Conservation (phyloP, 2,888 invertebrate species). For the Drosophila helvetica region DNA sequence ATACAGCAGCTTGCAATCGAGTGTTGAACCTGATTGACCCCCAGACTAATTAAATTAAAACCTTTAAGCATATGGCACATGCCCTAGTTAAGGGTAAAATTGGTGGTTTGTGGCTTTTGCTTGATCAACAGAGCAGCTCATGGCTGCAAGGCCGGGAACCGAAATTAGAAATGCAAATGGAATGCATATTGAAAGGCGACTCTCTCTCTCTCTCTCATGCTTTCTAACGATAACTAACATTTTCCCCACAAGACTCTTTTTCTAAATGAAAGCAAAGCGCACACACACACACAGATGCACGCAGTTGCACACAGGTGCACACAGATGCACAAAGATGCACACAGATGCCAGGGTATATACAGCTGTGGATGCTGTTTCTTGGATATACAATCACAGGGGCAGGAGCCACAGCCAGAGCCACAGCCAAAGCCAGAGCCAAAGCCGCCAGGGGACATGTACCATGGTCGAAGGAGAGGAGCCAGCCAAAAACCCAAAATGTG, state of each 20-base stretch:
- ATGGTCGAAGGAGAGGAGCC: constrained; percentile 7
- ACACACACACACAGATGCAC: not conserved
- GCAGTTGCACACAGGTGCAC: not conserved
- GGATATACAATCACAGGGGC: constrained; percentile 55
- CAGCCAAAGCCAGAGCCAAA: constrained; percentile 16
- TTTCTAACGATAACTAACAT: constrained; percentile 34
- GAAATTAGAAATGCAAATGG: constrained; percentile 48
- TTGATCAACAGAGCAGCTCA: not conserved
- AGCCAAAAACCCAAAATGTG: constrained; percentile 47
- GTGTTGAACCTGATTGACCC: not conserved
- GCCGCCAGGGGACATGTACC: constrained; percentile 43
- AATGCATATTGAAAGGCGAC: constrained; percentile 47
- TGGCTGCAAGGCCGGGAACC: constrained; percentile 7
- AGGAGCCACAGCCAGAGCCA: constrained; percentile 33
- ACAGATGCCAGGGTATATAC: not conserved
- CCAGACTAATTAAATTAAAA: not conserved
- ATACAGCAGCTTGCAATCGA: not conserved
- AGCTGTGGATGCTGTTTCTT: constrained; percentile 15
- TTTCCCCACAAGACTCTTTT: constrained; percentile 50
- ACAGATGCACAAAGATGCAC: not conserved
- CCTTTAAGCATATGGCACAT: not conserved
- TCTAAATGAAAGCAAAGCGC: constrained; percentile 43
- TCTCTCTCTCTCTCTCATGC: not conserved
- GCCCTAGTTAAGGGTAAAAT: too few relatives aligned
- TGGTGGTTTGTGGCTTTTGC: constrained; percentile 7